Conservation (phyloP, 1,140 invertebrate genomes). For the Drosophila eugracilis region DNA sequence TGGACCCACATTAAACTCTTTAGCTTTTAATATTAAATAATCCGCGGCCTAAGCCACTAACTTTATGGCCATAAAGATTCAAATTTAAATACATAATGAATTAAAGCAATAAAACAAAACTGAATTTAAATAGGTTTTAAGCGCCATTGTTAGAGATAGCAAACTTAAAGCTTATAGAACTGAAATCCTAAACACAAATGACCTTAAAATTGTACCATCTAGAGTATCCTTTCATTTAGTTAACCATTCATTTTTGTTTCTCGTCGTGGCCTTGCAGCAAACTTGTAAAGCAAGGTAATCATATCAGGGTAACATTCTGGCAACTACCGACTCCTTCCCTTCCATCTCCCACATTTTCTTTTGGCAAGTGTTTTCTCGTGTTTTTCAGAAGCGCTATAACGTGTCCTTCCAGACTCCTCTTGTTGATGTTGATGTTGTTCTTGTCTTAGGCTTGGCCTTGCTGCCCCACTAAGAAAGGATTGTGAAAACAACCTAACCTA, state of each 20-base stretch:
- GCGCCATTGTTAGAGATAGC: too few relatives aligned
- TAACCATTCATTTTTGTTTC: neutral
- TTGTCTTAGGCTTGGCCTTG: slow-evolving; percentile 30
- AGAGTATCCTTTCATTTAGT: slow-evolving; percentile 4
- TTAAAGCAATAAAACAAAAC: too few relatives aligned
- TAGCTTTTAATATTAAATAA: too few relatives aligned
- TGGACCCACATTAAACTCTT: too few relatives aligned
- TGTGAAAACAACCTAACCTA: slow-evolving; percentile 20
- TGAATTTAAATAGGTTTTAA: too few relatives aligned
- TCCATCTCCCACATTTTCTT: neutral
- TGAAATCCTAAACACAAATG: neutral
- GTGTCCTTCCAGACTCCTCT: slow-evolving; percentile 21
- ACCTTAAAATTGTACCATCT: neutral
- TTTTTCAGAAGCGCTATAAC: slow-evolving; percentile 35
- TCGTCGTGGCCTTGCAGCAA: slow-evolving; percentile 18
- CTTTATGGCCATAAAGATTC: too few relatives aligned
- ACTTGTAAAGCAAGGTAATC: slow-evolving; percentile 64
- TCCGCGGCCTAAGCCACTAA: too few relatives aligned
- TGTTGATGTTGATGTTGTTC: slow-evolving; percentile 18
- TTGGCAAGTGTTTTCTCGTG: slow-evolving; percentile 42
- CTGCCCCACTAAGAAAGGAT: slow-evolving; percentile 16
- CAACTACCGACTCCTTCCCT: slow-evolving; percentile 8
- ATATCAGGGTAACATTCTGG: slow-evolving; percentile 66
- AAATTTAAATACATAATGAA: too few relatives aligned
- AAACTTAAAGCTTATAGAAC: neutral